Evolutionary conservation across 2,113 vertebrate genomes (phyloP), one percentile per base, ranked within the genome.

Genomic region (Microtus richardsoni): DNA sequence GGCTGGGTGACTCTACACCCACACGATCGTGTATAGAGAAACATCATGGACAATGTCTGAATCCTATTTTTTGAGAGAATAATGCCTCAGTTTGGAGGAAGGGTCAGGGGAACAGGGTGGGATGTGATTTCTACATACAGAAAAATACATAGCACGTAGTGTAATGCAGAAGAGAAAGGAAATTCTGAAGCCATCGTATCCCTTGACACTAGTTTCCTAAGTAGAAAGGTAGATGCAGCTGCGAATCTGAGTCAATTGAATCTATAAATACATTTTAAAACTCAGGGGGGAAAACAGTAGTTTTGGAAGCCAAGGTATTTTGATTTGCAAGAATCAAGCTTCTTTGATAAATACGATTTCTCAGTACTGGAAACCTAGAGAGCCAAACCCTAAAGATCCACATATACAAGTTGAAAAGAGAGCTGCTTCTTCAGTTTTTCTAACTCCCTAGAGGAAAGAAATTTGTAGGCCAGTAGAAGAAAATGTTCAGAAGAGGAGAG

Each of bases 261-360:
- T 90, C 88, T 93, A 91, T 73, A 94, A 87, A 96, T 79, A 94
- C 30, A 93, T 79, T 93, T 92, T 58, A 82, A 91, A 96, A 96
- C 66, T 85, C 66, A 79, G 91, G 49, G 30, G 70, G 80, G 66
- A 21, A 89, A 91, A 82, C 66, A 93, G 77, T 49, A 88, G 73
- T 71, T 92, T 91, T 73, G 66, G 94, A 95, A 94, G n/a, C 41
- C 68, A 83, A 62, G 47, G 17, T 83, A 7, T 39, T 93, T 95
- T 92, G 21, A 93, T 93, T 87, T 82, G 33, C 28, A 97, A 96
- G 49, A 79, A 91, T 70, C 33, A 93, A 91, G 21, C 4, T 82
- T 75, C 60, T 66, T 44, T 68, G 49, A 88, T n/a, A 10, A 77
- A 80, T 9, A 88, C 84, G 9, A 4, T n/a, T 75, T 70, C 85